Evolutionary conservation across 2,888 invertebrate species (phyloP), one percentile per base, ranked within the genome.

Genomic region (Encarsia formosa): DNA sequence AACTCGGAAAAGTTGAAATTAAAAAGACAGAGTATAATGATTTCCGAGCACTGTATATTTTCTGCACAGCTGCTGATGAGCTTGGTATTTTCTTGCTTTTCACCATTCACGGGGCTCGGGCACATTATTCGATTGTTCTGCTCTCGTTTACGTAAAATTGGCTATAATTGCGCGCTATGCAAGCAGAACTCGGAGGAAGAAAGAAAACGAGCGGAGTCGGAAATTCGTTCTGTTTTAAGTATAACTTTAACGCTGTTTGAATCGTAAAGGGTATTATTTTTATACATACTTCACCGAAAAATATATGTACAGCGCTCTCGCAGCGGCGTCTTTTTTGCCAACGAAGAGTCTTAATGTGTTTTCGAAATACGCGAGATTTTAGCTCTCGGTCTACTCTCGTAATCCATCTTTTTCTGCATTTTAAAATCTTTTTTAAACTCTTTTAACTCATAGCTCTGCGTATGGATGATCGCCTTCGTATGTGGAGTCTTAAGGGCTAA

Each of bases 71-170:
- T n/a, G n/a, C n/a, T n/a, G n/a, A n/a, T n/a, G n/a, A n/a, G n/a
- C n/a, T n/a, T n/a, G n/a, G n/a, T n/a, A 34, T 44, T 34, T 23
- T n/a, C 20, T 38, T 31, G 34, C 20, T 24, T 8, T 24, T 41
- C 13, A 32, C 20, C 34, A 41, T 20, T 15, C 32, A 40, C 29
- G 58, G 51, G 54, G 51, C 57, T 38, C 38, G 34, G 37, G 31
- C 35, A 35, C 38, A 46, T 40, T 48, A 57, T 51, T 57, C 45
- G 50, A 56, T 59, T 61, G 62, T 63, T 63, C 59, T 59, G 62
- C 60, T 63, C 61, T 57, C 61, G 60, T 65, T 64, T 61, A 60
- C 59, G 59, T 57, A 59, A 61, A 65, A 65, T 63, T 61, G 61
- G 58, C 60, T 60, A 61, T 65, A 63, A 64, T 65, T 62, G 63